Evolutionary conservation across 2,797 vertebrate genomes (phyloP).

Genomic region (Malurus leucopterus): DNA sequence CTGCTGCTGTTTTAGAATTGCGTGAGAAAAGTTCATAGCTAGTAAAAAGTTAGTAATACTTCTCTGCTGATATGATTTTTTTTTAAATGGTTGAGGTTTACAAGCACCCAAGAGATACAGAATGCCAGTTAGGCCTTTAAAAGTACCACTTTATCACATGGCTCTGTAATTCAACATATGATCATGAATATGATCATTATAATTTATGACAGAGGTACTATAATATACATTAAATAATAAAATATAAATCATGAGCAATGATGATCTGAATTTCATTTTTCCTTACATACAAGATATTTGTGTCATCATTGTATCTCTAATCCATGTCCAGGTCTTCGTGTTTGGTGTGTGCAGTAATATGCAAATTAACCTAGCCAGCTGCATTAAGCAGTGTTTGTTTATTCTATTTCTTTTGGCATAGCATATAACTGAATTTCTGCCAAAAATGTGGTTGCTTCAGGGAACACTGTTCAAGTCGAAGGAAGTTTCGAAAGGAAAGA

Average conservation of each 20-base stretch:
- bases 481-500: slow-evolving; percentile 74
- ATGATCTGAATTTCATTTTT: slow-evolving; percentile 63
- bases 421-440: slow-evolving; percentile 75
- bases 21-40: neutral
- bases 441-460: slow-evolving; percentile 74
- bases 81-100: neutral
- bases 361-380: slow-evolving; percentile 77
- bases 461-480: slow-evolving; percentile 63
- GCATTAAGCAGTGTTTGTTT: slow-evolving; percentile 77
- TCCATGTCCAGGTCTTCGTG: slow-evolving; percentile 72
- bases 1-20: neutral
- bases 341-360: slow-evolving; percentile 75
- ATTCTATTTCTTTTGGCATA: slow-evolving; percentile 78
- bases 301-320: slow-evolving; percentile 66
- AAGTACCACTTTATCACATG: neutral
- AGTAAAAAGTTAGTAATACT: neutral
- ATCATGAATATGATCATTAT: neutral
- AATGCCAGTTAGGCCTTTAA: neutral
- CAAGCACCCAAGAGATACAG: neutral
- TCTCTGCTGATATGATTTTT: neutral
- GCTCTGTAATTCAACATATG: neutral
- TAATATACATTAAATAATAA: neutral
- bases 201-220: neutral
- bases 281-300: slow-evolving; percentile 61
- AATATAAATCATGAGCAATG: slow-evolving; percentile 44